Conservation (phyloP, 1,140 invertebrate species). For the Drosophila seguyi region DNA sequence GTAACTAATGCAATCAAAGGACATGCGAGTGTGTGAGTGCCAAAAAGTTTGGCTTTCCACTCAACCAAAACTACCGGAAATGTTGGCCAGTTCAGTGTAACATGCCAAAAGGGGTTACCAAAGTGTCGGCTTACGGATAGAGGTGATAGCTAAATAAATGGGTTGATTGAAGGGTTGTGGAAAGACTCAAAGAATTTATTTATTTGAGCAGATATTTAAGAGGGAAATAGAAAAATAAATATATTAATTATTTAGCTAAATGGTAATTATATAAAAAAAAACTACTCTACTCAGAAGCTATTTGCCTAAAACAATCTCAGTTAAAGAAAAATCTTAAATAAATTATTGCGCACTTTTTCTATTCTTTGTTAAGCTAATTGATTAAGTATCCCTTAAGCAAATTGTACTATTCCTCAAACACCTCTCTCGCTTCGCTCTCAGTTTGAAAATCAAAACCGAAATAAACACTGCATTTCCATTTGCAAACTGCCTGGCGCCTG, state of each 20-base stretch:
- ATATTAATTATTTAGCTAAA: too few species aligned
- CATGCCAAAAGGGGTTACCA: constrained; percentile 36
- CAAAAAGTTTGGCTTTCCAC: constrained; percentile 36
- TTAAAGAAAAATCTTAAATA: not conserved
- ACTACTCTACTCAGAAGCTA: too few species aligned
- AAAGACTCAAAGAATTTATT: not conserved
- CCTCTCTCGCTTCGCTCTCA: not conserved
- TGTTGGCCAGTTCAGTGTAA: constrained; percentile 30
- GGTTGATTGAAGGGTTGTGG: constrained; percentile 14
- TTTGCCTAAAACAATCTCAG: not conserved
- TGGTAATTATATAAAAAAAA: too few species aligned
- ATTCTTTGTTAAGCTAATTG: not conserved
- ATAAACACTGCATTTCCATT: constrained; percentile 66
- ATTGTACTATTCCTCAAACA: not conserved
- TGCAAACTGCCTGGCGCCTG: constrained; percentile 32
- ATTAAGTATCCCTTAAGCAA: too few species aligned
- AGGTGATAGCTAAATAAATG: constrained; percentile 6
- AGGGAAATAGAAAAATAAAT: not conserved
- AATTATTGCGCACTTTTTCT: not conserved
- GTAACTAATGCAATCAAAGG: constrained; percentile 70
- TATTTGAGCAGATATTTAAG: too few species aligned
- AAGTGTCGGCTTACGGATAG: constrained; percentile 26
- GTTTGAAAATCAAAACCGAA: constrained; percentile 43
- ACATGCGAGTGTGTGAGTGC: constrained; percentile 22
- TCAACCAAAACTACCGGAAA: not conserved